Percentiles rank a stretch among this genome's conserved stretches.
phyloP scores from a whole-genome alignment of 2,888 invertebrate genomes.

The Xestia rhomboidea region DNA sequence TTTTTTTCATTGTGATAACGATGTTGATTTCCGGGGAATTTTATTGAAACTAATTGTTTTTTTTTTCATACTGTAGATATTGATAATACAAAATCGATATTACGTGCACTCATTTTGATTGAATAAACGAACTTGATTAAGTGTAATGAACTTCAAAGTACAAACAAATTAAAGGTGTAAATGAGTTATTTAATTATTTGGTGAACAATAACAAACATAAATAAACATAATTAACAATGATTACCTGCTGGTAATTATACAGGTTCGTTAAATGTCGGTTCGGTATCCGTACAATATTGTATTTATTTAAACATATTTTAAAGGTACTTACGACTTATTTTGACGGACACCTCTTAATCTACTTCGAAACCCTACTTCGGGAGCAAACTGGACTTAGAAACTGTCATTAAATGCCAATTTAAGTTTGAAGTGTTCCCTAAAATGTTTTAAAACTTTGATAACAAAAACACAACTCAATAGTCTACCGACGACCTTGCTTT shows the following conservation, averaged over 20 bases:
- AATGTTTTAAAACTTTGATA: slow-evolving; percentile 29
- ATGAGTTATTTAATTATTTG: background rate
- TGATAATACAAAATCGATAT: background rate
- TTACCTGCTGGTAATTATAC: background rate
- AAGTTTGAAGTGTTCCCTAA: slow-evolving; percentile 42
- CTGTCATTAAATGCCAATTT: slow-evolving; percentile 44
- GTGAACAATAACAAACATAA: background rate
- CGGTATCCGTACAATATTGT: background rate
- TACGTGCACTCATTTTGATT: background rate
- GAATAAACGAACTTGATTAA: background rate
- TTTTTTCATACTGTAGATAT: background rate
- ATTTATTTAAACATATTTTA: background rate
- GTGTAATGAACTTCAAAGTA: background rate
- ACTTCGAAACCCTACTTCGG: slow-evolving; percentile 13
- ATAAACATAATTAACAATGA: background rate
- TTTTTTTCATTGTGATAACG: background rate
- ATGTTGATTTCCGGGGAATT: background rate
- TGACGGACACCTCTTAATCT: slow-evolving; percentile 19
- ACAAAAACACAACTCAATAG: slow-evolving; percentile 27
- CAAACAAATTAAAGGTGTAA: background rate
- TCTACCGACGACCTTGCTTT: background rate
- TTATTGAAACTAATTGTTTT: background rate
- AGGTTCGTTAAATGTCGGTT: background rate
- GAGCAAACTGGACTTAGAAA: slow-evolving; percentile 30
- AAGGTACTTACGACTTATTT: background rate